phyloP scores from a whole-genome alignment of 2,113 vertebrate genomes.

The Synodontis membranacea region DNA sequence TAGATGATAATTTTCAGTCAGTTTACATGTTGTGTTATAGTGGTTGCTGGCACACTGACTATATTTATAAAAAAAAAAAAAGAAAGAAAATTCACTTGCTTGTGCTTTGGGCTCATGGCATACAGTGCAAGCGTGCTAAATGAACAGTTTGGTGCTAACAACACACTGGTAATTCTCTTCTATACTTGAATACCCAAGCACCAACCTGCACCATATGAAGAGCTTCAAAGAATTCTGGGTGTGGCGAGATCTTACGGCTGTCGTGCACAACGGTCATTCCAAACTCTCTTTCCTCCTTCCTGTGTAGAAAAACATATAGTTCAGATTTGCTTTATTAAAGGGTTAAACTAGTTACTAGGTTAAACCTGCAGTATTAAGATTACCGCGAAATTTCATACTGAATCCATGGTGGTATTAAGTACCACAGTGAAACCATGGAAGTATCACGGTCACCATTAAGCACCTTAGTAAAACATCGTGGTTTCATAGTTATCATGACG shows the following conservation, averaged over 20 bases:
- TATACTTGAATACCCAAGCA: neutral
- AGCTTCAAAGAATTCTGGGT: conserved; percentile 72
- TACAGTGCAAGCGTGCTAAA: neutral
- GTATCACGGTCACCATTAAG: neutral
- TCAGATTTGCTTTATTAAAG: neutral
- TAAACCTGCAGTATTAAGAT: neutral
- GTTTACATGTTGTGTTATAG: neutral
- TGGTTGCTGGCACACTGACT: neutral
- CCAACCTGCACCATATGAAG: conserved; percentile 80
- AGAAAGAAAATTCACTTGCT: neutral
- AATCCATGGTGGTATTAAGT: neutral
- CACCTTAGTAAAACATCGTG: neutral
- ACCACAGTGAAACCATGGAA: neutral
- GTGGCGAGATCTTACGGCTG: conserved; percentile 73
- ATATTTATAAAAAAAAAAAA: neutral
- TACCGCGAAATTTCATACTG: neutral
- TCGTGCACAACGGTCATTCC: conserved; percentile 82
- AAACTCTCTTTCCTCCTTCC: conserved; percentile 71
- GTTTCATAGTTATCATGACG: neutral
- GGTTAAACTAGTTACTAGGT: neutral
- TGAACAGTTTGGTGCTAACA: neutral
- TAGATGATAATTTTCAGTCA: neutral
- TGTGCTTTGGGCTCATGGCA: neutral
- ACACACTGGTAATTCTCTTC: neutral
- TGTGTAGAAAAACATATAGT: conserved; percentile 51